A percentile compares a stretch with the other conserved stretches of the same genome.
Conservation (phyloP, 2,888 invertebrate species). For the Mermis nigrescens region DNA sequence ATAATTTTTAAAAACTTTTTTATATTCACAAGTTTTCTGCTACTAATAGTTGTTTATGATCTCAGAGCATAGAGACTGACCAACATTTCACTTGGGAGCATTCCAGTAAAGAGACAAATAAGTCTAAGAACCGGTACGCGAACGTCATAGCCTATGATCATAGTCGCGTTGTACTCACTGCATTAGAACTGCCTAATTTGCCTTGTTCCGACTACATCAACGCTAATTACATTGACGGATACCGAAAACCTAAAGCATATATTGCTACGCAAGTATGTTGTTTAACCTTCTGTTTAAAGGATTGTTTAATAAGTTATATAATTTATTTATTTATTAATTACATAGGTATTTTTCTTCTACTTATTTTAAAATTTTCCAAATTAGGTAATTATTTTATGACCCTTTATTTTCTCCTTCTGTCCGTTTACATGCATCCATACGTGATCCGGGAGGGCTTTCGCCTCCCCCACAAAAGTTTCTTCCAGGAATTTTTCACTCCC, state of each 20-base stretch:
- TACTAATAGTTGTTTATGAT: conserved; percentile 8
- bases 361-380: neutral
- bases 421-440: too few relatives aligned
- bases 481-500: too few relatives aligned
- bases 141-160: conserved; percentile 98
- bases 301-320: too few relatives aligned
- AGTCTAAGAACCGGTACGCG: conserved; percentile 94
- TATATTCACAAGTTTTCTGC: neutral
- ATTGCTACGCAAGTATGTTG: conserved; percentile 62
- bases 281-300: too few relatives aligned
- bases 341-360: neutral
- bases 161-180: conserved; percentile 76
- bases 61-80: conserved; percentile 83
- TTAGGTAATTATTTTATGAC: too few relatives aligned
- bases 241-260: conserved; percentile 90
- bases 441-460: too few relatives aligned
- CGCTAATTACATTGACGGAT: conserved; percentile 97
- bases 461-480: too few relatives aligned
- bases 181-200: conserved; percentile 51
- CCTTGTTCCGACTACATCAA: conserved; percentile 93
- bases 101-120: conserved; percentile 89
- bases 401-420: too few relatives aligned
- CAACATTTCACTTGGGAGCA: conserved; percentile 99
- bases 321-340: neutral
- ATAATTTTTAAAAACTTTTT: neutral